Evolutionary conservation across 2,888 invertebrate species (phyloP), one percentile per base, ranked within the genome.

Genomic region (Anagyrus pseudococci): DNA sequence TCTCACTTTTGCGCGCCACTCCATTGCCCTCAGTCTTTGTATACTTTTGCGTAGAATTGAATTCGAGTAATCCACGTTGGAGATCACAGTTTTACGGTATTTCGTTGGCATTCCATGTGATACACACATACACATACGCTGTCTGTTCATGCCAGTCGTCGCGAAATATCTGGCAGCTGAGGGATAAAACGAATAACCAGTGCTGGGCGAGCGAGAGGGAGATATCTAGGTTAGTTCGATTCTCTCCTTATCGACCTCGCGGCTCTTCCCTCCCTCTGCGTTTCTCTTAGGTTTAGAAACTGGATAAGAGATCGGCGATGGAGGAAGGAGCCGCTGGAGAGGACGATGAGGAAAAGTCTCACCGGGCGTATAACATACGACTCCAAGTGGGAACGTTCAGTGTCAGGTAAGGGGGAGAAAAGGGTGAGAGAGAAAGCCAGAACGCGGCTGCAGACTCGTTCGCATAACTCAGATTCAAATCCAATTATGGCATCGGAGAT

Each of bases 381-480:
- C 17, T 57, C 46, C 29, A 52, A 48, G 47, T 29, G 54, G 29
- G 47, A 52, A 44, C 33, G 48, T 41, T 48, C 48, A 43, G 22
- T 53, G 53, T 57, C 40, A 52, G 52, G 26, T 19, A 13, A 15
- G 46, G 13, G 8, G 43, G 40, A 26, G 13, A 22, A 25, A 26
- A 10, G 46, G 37, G 23, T 13, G 29, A 25, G 41, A 15, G 46
- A n/a, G 17, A n/a, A n/a, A n/a, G n/a, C n/a, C n/a, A n/a, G n/a
- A n/a, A n/a, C n/a, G n/a, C n/a, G 8, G 23, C 55, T 29, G 40
- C 29, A 48, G 43, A n/a, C n/a, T 55, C 44, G 47, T 48, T 54
- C 48, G 68, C 68, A 67, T 68, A 67, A 67, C 67, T 67, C 68
- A 68, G 65, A 68, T 69, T 68, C 69, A 68, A 68, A 68, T 68